Percentiles rank a stretch among this genome's conserved stretches.
These are phyloP conservation scores for Xyliphius kryptos DNA, from an alignment of 2,113 vertebrate species.

Conservation along the genomic window DNA sequence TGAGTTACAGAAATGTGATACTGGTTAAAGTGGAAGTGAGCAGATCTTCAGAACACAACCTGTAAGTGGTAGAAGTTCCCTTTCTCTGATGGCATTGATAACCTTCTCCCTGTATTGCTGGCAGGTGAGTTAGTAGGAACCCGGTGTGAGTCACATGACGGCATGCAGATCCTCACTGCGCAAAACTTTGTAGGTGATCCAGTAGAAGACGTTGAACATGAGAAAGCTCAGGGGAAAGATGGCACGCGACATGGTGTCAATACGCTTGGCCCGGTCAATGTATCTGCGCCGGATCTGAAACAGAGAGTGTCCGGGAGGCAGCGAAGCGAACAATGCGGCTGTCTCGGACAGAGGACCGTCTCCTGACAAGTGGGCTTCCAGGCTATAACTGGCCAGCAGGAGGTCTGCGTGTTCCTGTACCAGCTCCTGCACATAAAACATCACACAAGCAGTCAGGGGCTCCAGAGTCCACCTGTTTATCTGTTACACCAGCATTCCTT, in stretches of 20 bases:
- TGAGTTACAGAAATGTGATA: too few species aligned
- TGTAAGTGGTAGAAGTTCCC: too few species aligned
- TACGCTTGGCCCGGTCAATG: conserved; percentile 79
- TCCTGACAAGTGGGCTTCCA: conserved; percentile 65
- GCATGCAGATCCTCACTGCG: conserved; percentile 73
- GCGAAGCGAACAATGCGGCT: conserved; percentile 60
- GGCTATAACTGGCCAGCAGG: conserved; percentile 73
- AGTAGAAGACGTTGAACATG: conserved; percentile 91
- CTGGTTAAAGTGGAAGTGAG: too few species aligned
- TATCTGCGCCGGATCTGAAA: conserved; percentile 72
- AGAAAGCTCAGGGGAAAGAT: conserved; percentile 90
- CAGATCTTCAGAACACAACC: too few species aligned
- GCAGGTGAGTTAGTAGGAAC: too few species aligned
- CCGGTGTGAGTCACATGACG: conserved; percentile 42
- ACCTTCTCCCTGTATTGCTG: too few species aligned
- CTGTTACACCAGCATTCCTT: too few species aligned
- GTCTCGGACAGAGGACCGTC: conserved; percentile 64
- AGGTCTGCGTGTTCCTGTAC: conserved; percentile 65
- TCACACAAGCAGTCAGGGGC: conserved; percentile 10
- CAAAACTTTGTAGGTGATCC: conserved; percentile 89
- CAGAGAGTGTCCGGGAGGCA: conserved; percentile 58
- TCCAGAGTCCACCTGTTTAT: too few species aligned
- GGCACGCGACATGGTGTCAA: conserved; percentile 83
- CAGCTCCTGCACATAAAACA: conserved; percentile 70
- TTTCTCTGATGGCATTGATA: too few species aligned